Evolutionary conservation across 2,113 vertebrate species (phyloP), one percentile per base, ranked within the genome.

Genomic region (Choloepus hoffmanni): DNA sequence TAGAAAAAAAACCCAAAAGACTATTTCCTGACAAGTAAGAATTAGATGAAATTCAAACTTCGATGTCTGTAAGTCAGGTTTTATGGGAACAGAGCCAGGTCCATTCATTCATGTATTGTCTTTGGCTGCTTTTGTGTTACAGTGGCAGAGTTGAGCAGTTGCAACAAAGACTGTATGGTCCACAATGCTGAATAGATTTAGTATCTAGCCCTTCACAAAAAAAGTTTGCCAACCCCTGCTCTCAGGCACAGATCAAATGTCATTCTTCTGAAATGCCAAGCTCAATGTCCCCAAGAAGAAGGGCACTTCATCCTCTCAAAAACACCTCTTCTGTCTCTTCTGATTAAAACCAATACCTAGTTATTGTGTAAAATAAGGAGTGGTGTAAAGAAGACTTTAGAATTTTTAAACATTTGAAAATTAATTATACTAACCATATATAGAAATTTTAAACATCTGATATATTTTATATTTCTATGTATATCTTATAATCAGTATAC

Each of bases 181-280:
- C 48, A 58, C 45, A 11, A 26, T 81, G 60, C 8, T 40, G 19
- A 50, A 60, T 48, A 40, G 55, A 65, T 53, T 79, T 81, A 73
- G 40, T 94, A 86, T 87, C 76, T 30, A 18, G 43, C 28, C 55
- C 76, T 77, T 94, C 30, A 16, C 6, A 82, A 62, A 40, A 67
- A 60, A 73, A n/a, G 40, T 50, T 65, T 89, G 65, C 85, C 50
- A 81, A 53, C 28, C 48, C 36, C 40, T 60, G 40, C 90, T 92
- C 48, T 43, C 15, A 48, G 21, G 23, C 50, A 14, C 45, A 65
- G 45, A 50, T 94, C 78, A 85, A 67, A 79, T 85, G 30, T 79
- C 89, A n/a, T 88, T 94, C 85, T 72, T 72, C 43, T 73, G 36
- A 65, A 89, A 92, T 85, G 84, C 58, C 73, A 79, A n/a, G 40